These are phyloP conservation scores for Choreutis nemorana DNA, from an alignment of 2,888 invertebrate species.

Conservation along the genomic window DNA sequence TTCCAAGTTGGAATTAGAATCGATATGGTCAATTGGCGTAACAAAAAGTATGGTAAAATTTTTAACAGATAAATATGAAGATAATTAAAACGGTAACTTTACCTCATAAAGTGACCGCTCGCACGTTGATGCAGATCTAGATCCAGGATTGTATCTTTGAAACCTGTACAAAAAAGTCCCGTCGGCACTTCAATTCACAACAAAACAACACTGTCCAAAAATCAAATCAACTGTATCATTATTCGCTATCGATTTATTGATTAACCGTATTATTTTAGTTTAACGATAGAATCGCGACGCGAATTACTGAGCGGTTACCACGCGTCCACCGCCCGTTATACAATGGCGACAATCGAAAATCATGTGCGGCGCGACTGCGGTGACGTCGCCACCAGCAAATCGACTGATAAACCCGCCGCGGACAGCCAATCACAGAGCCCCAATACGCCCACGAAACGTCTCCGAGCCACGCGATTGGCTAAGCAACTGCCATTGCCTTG, in stretches of 20 bases:
- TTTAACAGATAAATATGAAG: too few species aligned
- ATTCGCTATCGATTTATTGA: constrained; percentile 26
- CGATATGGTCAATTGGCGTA: too few species aligned
- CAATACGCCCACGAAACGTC: constrained; percentile 55
- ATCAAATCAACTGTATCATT: constrained; percentile 21
- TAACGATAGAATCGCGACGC: constrained; percentile 39
- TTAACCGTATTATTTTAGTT: constrained; percentile 28
- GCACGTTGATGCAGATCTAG: constrained; percentile 80
- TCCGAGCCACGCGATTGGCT: constrained; percentile 50
- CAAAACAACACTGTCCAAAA: constrained; percentile 21
- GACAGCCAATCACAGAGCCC: constrained; percentile 40
- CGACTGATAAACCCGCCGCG: constrained; percentile 51
- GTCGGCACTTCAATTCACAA: constrained; percentile 31
- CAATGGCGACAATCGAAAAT: constrained; percentile 66
- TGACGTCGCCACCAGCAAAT: constrained; percentile 55
- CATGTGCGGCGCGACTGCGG: constrained; percentile 58
- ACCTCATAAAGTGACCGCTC: constrained; percentile 80
- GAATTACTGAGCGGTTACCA: constrained; percentile 35
- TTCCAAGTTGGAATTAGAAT: too few species aligned
- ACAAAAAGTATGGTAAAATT: too few species aligned
- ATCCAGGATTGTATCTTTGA: constrained; percentile 72
- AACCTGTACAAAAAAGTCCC: constrained; percentile 25
- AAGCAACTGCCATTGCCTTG: constrained; percentile 63
- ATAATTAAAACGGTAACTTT: constrained; percentile 13
- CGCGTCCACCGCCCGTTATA: constrained; percentile 45